Conservation (phyloP, 2,888 invertebrate genomes). For the Anthrax anthrax region DNA sequence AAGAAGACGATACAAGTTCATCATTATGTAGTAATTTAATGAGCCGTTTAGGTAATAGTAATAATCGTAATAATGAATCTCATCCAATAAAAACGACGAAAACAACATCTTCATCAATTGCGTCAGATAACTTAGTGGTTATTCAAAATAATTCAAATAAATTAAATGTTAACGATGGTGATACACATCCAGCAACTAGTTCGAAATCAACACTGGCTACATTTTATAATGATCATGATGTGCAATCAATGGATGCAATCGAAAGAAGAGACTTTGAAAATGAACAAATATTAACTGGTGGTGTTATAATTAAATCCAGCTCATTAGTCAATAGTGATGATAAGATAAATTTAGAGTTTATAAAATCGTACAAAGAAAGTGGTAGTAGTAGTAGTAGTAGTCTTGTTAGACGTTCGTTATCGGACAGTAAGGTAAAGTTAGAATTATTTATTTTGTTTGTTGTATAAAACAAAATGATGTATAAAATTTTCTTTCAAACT, state of each 20-base stretch:
- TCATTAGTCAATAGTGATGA: conserved; percentile 26
- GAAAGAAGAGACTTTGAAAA: conserved; percentile 33
- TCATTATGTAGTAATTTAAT: conserved; percentile 6
- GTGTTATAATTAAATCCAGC: conserved; percentile 27
- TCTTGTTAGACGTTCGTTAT: conserved; percentile 23
- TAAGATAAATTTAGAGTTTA: conserved; percentile 30
- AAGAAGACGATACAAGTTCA: conserved; percentile 7
- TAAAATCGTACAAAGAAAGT: conserved; percentile 12
- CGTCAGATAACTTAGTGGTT: conserved; percentile 1
- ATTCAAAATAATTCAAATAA: not conserved
- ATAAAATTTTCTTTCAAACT: not conserved
- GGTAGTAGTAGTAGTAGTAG: conserved; percentile 10
- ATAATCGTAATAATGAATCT: not conserved
- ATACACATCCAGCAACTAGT: conserved; percentile 3
- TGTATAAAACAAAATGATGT: not conserved
- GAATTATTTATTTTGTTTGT: not conserved
- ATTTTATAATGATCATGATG: conserved; percentile 21
- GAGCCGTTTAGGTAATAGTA: not conserved
- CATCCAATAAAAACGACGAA: not conserved
- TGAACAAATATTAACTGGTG: conserved; percentile 31
- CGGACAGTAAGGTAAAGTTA: conserved; percentile 31
- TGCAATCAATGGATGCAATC: conserved; percentile 33
- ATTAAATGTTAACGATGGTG: not conserved
- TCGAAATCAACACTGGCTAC: conserved; percentile 5
- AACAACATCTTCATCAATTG: not conserved